Base-by-base conservation (phyloP, 2,888 invertebrate genomes). In the Erebia epiphron region DNA sequence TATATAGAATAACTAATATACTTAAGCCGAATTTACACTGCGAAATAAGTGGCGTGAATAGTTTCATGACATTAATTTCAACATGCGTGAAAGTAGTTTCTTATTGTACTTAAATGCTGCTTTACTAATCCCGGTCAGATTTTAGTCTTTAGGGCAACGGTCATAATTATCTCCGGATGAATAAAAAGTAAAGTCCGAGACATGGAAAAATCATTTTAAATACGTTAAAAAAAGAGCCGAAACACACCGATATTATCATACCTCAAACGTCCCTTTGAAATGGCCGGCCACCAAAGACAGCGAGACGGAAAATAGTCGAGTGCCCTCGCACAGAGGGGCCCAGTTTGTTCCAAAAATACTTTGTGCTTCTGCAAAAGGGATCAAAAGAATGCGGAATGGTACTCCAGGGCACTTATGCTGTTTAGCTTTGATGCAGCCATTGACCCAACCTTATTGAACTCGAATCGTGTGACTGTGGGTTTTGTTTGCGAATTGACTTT, bases 311-410 rank as follows among this genome's bases (percentile, higher is more conserved):
- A 75, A 77, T 67, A 75, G 67, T 79, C 72, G 69, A 80, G 79
- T 57, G 78, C 75, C 67, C 78, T 78, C 75, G 76, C 74, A 71
- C 73, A 73, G 75, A 78, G 78, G 78, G 79, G 75, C 77, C 78
- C 78, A 79, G 79, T 79, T 79, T 80, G 78, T 79, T 79, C 79
- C 80, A 76, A 81, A 80, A 79, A 79, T 79, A 77, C 79, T 79
- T 76, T 77, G 75, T 77, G 78, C 77, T 78, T 76, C 77, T 75
- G 72, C 79, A 79, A 73, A 62, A 78, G 75, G 76, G 79, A 82
- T 82, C 81, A 82, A 82, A 81, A 80, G 79, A 73, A 73, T 72
- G 72, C 71, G 68, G 68, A 68, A 72, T 68, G 72, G 68, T 64
- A 60, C 76, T 77, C 65, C 58, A 75, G 64, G 66, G 67, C 73